Base-by-base conservation (phyloP, 2,113 vertebrate genomes). In the Ageneiosus marmoratus region DNA sequence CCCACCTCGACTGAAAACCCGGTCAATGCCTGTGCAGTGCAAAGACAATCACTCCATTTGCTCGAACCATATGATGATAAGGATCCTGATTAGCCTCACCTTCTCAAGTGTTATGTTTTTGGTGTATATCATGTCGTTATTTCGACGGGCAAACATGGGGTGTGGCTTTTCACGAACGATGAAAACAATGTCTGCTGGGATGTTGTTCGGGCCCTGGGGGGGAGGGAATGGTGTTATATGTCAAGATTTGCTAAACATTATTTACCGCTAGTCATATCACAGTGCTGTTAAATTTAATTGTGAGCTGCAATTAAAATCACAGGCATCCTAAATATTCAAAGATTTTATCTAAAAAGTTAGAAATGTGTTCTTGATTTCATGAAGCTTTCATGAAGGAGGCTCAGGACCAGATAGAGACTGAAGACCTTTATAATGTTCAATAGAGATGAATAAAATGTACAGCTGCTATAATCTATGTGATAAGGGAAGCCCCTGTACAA, bases 131-230 rank as follows among this genome's bases (percentile, higher is more conserved):
- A 99, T 92, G 88, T 98, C 87, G 83, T 97, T 85, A 0, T 90
- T 79, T 0, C 90, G 86, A 74, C 97, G 91, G 44, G 81, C 87
- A 62, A 98, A 99, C 41, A 92, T 86, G 0, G 93, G 88, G 65
- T 99, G 98, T 13, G 86, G 86, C 87, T 97, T 98, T 91, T 98
- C 95, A 60, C 92, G 95, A 9, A 99, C 93, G 0, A 97, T 88
- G 46, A 99, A 98, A 85, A 96, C 93, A 85, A 99, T 96, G 88
- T 99, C 96, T 0, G 96, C 95, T 7, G 98, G 96, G 85, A 97
- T 96, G 77, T 93, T 83, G 73, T 97, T 98, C 8, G 96, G 97
- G 34, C 98, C 97, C 98, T 99, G 53, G 44, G 51, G 9, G 53
- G 44, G 44, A 86, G n/a, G n/a, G 27, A 32, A 74, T 0, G 2